These are phyloP conservation scores for Oconnorella tubifera DNA, from an alignment of 2,888 invertebrate genomes.

Conservation along the genomic window DNA sequence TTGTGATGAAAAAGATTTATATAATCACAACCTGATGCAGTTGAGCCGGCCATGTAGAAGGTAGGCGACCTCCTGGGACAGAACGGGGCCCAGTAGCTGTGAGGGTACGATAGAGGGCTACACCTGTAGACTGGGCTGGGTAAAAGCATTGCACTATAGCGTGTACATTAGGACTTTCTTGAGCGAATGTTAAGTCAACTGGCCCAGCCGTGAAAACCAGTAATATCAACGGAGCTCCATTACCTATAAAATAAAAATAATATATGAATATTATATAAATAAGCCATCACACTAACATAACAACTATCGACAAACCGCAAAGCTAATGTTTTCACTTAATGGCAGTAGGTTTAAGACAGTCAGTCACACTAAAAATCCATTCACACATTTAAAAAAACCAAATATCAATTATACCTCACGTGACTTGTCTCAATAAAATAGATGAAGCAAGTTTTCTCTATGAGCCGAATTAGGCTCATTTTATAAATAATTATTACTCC, in stretches of 20 bases:
- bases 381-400: too few relatives aligned
- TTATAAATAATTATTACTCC: too few relatives aligned
- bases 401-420: too few relatives aligned
- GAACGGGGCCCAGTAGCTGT: slow-evolving; percentile 11
- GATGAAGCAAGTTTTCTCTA: too few relatives aligned
- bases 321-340: too few relatives aligned
- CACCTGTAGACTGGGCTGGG: slow-evolving; percentile 36
- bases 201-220: slow-evolving; percentile 35
- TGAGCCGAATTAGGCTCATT: too few relatives aligned
- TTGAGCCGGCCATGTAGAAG: slow-evolving; percentile 33
- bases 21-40: slow-evolving; percentile 28
- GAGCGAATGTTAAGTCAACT: slow-evolving; percentile 46
- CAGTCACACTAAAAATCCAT: too few relatives aligned
- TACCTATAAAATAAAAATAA: neutral
- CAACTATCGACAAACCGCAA: neutral
- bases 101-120: slow-evolving; percentile 30
- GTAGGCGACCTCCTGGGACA: slow-evolving; percentile 31
- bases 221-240: slow-evolving; percentile 24
- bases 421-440: too few relatives aligned
- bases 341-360: too few relatives aligned
- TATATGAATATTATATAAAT: too few relatives aligned
- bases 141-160: slow-evolving; percentile 35
- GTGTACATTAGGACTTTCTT: slow-evolving; percentile 31
- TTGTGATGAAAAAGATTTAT: too few relatives aligned
- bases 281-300: too few relatives aligned